phyloP scores from a whole-genome alignment of 2,797 vertebrate genomes.

The Nyctalus aviator region DNA sequence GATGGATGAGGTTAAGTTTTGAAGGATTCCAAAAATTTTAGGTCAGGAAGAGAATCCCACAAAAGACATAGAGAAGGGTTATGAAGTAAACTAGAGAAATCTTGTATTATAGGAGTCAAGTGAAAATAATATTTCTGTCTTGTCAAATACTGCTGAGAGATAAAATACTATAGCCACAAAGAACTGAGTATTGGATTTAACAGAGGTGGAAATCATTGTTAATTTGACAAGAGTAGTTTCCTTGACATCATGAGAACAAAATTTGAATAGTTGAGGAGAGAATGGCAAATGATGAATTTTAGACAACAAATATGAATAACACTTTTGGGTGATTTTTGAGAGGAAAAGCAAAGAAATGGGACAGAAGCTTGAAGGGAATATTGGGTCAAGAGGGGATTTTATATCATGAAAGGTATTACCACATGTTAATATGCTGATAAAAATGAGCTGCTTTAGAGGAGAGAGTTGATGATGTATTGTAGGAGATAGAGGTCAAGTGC shows the following conservation, averaged over 20 bases:
- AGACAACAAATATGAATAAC: not conserved
- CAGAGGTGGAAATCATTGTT: not conserved
- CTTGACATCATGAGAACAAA: not conserved
- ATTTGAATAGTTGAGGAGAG: not conserved
- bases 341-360: not conserved
- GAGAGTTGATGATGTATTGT: not conserved
- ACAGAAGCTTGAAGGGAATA: not conserved
- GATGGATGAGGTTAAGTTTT: not conserved
- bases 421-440: constrained; percentile 4
- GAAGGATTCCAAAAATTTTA: not conserved
- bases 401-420: not conserved
- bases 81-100: not conserved
- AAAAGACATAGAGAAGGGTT: not conserved
- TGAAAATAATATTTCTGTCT: not conserved
- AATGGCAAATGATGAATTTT: not conserved
- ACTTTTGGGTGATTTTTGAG: not conserved
- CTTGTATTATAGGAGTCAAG: not conserved
- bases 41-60: not conserved
- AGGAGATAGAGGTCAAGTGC: not conserved
- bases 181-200: not conserved
- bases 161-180: not conserved
- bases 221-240: constrained; percentile 5
- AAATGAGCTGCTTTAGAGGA: not conserved
- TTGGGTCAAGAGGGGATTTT: not conserved
- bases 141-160: not conserved